Base-by-base conservation (phyloP, 92 coral and sea anemone genomes). In the Paragorgia papillata region DNA sequence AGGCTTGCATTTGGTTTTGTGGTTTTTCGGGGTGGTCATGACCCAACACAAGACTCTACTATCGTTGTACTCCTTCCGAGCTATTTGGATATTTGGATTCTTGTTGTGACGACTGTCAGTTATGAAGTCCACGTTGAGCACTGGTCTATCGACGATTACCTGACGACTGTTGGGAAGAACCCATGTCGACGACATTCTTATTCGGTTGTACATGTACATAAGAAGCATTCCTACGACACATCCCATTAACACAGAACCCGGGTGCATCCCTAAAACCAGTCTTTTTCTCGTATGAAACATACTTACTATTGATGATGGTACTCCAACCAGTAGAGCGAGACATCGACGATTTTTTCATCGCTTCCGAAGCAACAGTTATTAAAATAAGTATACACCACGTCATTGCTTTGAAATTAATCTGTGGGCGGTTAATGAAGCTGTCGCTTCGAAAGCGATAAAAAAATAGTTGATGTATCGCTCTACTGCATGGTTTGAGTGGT, bases 21-120 rank as follows among this genome's bases (percentile, higher is more conserved):
- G 81, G 7, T 79, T 89, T 19, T 75, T 67, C 0, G 98, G 98
- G 28, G 89, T 84, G 14, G 98, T 94, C 94, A 94, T 82, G 3
- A 94, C 92, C 98, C 98, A 94, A 80, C 98, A 94, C 22, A 94
- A 83, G 15, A 94, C 76, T 57, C 88, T 37, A 17, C 70, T 83
- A 20, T 65, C 76, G 26, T 88, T 73, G 35, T 61, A 71, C 37
- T 82, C 82, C 20, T 80, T 61, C 27, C 69, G 66, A 14, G 91
- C 87, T 49, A 68, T 79, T 65, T 74, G 59, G 56, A 82, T 33
- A 21, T 71, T 82, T 58, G 76, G 69, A 26, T 80, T 74, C 8
- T 59, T 83, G 50, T 86, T 85, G 35, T 94, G 97, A 54, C 85
- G 97, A 6, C 84, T 63, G 76, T 94, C 98, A 28, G 82, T 78